Evolutionary conservation across 2,797 vertebrate species (phyloP).

Genomic region (Erpetoichthys calabaricus): DNA sequence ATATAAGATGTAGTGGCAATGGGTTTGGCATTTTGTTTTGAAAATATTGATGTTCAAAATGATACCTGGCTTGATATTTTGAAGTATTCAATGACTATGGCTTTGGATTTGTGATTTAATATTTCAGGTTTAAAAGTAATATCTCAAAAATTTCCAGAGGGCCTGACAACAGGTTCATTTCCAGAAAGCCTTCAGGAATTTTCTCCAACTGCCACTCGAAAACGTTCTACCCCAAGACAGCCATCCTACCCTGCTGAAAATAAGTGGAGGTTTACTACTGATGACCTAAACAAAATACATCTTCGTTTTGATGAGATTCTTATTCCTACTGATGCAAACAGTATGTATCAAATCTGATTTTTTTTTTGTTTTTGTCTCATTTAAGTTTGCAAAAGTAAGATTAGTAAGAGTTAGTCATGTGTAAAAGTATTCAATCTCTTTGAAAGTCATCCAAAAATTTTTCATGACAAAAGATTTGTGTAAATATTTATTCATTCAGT

Average conservation of each 20-base stretch:
- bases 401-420: too few relatives aligned
- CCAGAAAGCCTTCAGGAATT: slow-evolving; percentile 48
- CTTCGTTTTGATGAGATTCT: slow-evolving; percentile 60
- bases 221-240: slow-evolving; percentile 18
- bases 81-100: background rate
- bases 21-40: too few relatives aligned
- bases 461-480: too few relatives aligned
- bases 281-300: slow-evolving; percentile 68
- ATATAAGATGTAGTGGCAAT: too few relatives aligned
- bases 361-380: too few relatives aligned
- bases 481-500: too few relatives aligned
- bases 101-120: background rate
- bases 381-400: too few relatives aligned
- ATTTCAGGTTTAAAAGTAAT: slow-evolving; percentile 74
- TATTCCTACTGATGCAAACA: slow-evolving; percentile 45
- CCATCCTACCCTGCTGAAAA: slow-evolving; percentile 33
- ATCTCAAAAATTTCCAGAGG: slow-evolving; percentile 73
- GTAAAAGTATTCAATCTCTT: too few relatives aligned
- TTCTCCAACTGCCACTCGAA: slow-evolving; percentile 28
- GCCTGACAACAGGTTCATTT: slow-evolving; percentile 64
- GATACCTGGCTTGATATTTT: background rate
- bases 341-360: slow-evolving; percentile 40
- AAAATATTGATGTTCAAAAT: too few relatives aligned
- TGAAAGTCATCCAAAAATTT: too few relatives aligned
- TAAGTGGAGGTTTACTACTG: slow-evolving; percentile 67